These are phyloP conservation scores for Drosophila flavopinicola DNA, from an alignment of 2,888 invertebrate genomes.

Conservation along the genomic window DNA sequence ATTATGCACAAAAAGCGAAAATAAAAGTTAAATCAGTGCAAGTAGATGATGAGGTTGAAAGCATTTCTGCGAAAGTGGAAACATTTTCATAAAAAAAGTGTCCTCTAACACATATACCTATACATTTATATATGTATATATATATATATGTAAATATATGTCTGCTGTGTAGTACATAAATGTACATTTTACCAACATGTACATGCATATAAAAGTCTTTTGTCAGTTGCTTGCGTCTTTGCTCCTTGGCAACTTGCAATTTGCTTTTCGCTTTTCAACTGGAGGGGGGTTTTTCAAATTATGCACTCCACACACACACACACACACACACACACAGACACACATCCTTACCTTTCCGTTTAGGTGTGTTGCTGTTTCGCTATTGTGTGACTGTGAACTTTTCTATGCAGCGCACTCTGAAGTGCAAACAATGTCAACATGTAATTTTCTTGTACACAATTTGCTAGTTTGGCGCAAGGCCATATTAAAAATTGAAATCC, in stretches of 20 bases:
- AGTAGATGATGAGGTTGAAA: conserved; percentile 47
- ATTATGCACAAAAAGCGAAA: conserved; percentile 58
- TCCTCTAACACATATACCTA: conserved; percentile 1
- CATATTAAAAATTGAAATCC: conserved; percentile 44
- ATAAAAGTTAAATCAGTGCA: conserved; percentile 61
- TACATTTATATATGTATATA: neutral
- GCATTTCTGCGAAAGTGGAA: conserved; percentile 53
- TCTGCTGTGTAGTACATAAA: conserved; percentile 5
- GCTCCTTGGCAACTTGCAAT: conserved; percentile 49
- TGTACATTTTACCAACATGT: conserved; percentile 8
- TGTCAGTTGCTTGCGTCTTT: conserved; percentile 46
- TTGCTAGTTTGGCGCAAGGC: conserved; percentile 47
- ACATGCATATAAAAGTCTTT: conserved; percentile 36
- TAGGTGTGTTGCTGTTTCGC: conserved; percentile 26
- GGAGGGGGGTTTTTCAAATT: conserved; percentile 53
- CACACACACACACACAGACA: neutral
- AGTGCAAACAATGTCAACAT: conserved; percentile 64
- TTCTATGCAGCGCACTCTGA: conserved; percentile 28
- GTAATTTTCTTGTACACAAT: conserved; percentile 50
- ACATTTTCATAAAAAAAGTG: conserved; percentile 25
- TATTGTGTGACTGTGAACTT: conserved; percentile 56
- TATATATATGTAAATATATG: neutral
- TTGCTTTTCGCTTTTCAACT: conserved; percentile 55
- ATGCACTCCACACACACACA: conserved; percentile 41
- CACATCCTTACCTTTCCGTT: conserved; percentile 21